Conservation (phyloP, 2,797 vertebrate genomes). For the Gephyroberyx darwinii region DNA sequence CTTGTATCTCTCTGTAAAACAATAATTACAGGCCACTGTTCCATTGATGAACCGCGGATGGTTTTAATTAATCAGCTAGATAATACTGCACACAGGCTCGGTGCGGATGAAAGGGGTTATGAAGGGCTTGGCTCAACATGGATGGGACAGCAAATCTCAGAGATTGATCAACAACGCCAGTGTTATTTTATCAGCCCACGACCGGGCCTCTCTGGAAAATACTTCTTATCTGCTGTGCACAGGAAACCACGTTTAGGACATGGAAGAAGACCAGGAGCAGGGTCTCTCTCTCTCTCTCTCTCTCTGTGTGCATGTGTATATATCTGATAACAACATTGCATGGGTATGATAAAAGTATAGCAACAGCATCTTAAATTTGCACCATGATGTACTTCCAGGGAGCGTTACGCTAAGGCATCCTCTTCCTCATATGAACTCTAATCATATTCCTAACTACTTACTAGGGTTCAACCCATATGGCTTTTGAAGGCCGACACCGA, state of each 20-base stretch:
- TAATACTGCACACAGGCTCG: slow-evolving; percentile 43
- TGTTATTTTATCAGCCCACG: slow-evolving; percentile 17
- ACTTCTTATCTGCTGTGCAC: slow-evolving; percentile 26
- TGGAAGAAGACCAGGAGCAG: background rate
- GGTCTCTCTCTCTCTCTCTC: slow-evolving; percentile 9
- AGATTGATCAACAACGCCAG: slow-evolving; percentile 35
- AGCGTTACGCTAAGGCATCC: background rate
- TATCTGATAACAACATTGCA: background rate
- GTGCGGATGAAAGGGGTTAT: slow-evolving; percentile 42
- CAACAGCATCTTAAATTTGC: background rate
- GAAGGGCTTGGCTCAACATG: slow-evolving; percentile 14
- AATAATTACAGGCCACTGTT: slow-evolving; percentile 64
- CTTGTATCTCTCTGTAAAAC: slow-evolving; percentile 44
- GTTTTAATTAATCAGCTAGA: slow-evolving; percentile 68
- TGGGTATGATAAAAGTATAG: background rate
- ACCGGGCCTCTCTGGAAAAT: slow-evolving; percentile 15
- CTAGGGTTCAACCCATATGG: too few species aligned
- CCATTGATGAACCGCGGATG: slow-evolving; percentile 55
- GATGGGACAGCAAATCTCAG: slow-evolving; percentile 35
- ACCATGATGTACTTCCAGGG: background rate
- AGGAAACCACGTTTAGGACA: slow-evolving; percentile 19
- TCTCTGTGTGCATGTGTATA: background rate
- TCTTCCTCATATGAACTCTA: slow-evolving; percentile 1
- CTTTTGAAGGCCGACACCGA: too few species aligned
- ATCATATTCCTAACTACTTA: background rate